These are phyloP conservation scores for Hoplodrina blanda DNA, from an alignment of 2,888 invertebrate species.

Conservation along the genomic window DNA sequence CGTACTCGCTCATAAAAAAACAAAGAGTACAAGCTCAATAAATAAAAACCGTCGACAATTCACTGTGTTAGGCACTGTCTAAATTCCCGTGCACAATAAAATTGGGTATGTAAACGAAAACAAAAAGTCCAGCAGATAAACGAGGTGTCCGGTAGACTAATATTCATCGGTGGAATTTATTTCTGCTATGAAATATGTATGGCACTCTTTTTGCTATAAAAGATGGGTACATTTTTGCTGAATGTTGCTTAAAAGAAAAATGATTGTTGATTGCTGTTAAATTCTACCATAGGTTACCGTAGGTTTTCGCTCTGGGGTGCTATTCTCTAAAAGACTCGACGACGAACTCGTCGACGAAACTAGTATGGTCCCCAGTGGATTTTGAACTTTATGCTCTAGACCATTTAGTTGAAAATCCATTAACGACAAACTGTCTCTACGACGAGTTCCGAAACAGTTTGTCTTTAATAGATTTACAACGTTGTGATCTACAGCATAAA, in stretches of 20 bases:
- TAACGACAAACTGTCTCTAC: no score
- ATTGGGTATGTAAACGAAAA: constrained; percentile 40
- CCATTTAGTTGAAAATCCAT: no score
- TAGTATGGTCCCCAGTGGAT: no score
- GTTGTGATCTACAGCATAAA: no score
- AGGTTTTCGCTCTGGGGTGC: no score
- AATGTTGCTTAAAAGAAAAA: constrained; percentile 2
- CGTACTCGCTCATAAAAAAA: neutral
- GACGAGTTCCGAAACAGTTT: no score
- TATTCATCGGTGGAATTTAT: constrained; percentile 39
- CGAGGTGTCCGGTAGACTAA: constrained; percentile 40
- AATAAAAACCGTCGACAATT: constrained; percentile 27
- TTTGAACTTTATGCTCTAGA: no score
- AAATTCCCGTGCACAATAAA: constrained; percentile 19
- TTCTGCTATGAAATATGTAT: constrained; percentile 45
- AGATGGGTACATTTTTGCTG: constrained; percentile 6
- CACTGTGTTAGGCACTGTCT: constrained; percentile 4
- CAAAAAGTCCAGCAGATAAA: constrained; percentile 36
- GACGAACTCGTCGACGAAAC: no score
- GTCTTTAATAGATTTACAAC: no score
- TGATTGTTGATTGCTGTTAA: neutral
- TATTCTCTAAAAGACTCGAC: no score
- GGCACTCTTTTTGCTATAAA: constrained; percentile 13
- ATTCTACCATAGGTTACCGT: neutral
- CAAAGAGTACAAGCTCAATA: neutral